phyloP scores from a whole-genome alignment of 2,113 vertebrate species.

The Climacteris rufus region DNA sequence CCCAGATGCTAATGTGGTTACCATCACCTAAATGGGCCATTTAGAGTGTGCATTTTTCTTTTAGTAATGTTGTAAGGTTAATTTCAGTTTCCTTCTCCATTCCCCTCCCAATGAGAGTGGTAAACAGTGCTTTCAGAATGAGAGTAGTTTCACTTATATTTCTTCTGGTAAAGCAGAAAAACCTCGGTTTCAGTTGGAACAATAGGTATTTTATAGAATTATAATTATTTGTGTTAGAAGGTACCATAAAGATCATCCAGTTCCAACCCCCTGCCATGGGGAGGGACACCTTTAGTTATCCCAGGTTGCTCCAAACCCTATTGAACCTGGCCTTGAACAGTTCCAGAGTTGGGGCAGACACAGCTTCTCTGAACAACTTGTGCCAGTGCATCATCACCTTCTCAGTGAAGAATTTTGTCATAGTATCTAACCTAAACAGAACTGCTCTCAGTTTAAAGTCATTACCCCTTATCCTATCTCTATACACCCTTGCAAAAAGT shows the following conservation, averaged over 20 bases:
- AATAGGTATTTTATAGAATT: not conserved
- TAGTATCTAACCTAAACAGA: not conserved
- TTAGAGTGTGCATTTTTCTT: not conserved
- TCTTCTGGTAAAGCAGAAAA: not conserved
- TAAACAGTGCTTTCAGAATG: not conserved
- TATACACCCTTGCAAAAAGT: fast-evolving
- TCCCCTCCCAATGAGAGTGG: not conserved
- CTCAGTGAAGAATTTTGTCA: not conserved
- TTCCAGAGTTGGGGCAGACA: not conserved
- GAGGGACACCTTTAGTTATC: fast-evolving
- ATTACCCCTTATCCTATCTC: fast-evolving
- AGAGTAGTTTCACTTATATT: not conserved
- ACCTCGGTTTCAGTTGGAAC: not conserved
- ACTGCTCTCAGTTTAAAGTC: not conserved
- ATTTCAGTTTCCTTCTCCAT: not conserved
- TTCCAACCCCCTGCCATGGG: fast-evolving
- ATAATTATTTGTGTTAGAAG: not conserved
- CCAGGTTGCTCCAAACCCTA: fast-evolving
- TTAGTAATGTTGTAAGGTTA: not conserved
- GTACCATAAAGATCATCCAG: too few species aligned
- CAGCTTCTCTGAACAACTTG: fast-evolving
- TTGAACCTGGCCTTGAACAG: not conserved
- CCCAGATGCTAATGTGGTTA: fast-evolving
- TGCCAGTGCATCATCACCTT: not conserved
- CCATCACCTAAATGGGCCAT: fast-evolving